Percentiles rank a stretch among this genome's conserved stretches.
Conservation (phyloP, 2,113 vertebrate genomes). For the Ardeotis arabs region DNA sequence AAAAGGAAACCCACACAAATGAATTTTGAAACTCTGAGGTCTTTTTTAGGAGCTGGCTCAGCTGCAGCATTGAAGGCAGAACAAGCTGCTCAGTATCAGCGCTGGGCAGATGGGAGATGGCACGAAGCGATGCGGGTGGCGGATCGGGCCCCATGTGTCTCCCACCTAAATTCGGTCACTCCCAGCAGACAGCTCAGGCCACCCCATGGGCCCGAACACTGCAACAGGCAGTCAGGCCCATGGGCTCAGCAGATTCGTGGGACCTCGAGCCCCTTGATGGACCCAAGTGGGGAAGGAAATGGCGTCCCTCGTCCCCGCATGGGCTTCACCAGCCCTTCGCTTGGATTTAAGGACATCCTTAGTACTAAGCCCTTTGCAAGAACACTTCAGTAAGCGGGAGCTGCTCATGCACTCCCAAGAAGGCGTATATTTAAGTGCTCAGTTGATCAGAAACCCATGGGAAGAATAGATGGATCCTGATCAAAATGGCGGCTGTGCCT, state of each 20-base stretch:
- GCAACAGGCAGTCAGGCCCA: rapidly evolving
- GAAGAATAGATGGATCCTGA: neutral
- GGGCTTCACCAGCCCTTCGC: neutral
- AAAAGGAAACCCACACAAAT: neutral
- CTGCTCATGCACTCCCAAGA: neutral
- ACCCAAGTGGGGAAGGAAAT: neutral
- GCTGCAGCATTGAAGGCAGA: neutral
- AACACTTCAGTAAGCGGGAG: neutral
- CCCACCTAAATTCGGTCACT: neutral
- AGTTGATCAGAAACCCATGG: neutral
- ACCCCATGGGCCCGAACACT: rapidly evolving
- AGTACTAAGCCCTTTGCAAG: neutral
- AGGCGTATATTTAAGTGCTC: neutral
- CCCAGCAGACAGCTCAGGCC: neutral
- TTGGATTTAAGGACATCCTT: neutral
- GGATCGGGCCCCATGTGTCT: neutral
- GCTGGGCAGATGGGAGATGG: neutral
- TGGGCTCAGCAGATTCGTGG: rapidly evolving
- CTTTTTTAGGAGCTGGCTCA: neutral
- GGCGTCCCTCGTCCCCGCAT: rapidly evolving
- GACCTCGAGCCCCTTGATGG: neutral
- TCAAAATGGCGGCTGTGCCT: rapidly evolving
- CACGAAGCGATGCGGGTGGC: neutral
- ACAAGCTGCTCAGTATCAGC: neutral
- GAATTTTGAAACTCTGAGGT: neutral